Percentiles rank a stretch among this genome's conserved stretches.
These are phyloP conservation scores for Whitmania pigra DNA, from an alignment of 1,140 invertebrate genomes.

Conservation along the genomic window DNA sequence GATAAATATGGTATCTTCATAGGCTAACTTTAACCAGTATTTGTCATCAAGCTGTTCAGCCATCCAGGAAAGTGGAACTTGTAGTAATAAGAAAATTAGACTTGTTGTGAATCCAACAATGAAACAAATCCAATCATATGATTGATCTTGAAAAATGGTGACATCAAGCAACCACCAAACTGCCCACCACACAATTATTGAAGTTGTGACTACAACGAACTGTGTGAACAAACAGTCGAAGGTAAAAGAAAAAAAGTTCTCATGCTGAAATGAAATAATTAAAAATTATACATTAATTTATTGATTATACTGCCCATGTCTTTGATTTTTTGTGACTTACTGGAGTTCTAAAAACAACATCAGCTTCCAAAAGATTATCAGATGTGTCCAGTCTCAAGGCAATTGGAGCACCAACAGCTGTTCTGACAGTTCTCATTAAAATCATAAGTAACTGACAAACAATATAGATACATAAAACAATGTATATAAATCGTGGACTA, in stretches of 20 bases:
- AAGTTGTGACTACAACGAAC: slow-evolving; percentile 20
- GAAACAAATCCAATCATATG: slow-evolving; percentile 16
- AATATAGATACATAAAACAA: slow-evolving; percentile 10
- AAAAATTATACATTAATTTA: slow-evolving; percentile 5
- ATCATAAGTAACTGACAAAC: slow-evolving; percentile 18
- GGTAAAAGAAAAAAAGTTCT: slow-evolving; percentile 13
- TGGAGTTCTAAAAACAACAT: slow-evolving; percentile 20
- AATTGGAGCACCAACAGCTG: slow-evolving; percentile 23
- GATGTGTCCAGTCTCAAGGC: slow-evolving; percentile 20
- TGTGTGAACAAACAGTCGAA: slow-evolving; percentile 23
- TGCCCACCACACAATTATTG: slow-evolving; percentile 21
- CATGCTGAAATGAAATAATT: slow-evolving; percentile 15
- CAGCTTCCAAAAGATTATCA: slow-evolving; percentile 19
- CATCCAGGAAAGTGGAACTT: slow-evolving; percentile 17
- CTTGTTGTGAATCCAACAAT: slow-evolving; percentile 16
- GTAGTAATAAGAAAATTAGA: slow-evolving; percentile 14
- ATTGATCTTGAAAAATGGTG: background rate
- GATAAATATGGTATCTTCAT: slow-evolving; percentile 21
- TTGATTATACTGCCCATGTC: background rate
- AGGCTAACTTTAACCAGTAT: slow-evolving; percentile 13
- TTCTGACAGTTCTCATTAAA: slow-evolving; percentile 15
- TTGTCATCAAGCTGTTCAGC: slow-evolving; percentile 14
- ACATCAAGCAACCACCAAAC: slow-evolving; percentile 21
- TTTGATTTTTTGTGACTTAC: background rate
- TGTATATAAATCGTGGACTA: slow-evolving; percentile 14